phyloP scores from a whole-genome alignment of 2,888 invertebrate genomes.

The Willowsia nigromaculata region DNA sequence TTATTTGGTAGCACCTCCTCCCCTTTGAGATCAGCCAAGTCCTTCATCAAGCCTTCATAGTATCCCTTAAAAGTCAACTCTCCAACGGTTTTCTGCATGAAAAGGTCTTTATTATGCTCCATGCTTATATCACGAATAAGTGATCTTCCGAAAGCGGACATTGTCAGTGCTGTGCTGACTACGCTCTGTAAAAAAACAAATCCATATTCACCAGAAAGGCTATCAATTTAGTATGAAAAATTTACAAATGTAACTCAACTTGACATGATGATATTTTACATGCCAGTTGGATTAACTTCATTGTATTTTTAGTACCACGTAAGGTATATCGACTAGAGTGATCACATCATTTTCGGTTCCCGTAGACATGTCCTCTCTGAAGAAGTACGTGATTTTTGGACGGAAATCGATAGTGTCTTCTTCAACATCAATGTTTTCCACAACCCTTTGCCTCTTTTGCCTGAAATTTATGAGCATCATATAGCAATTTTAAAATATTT shows the following conservation, averaged over 20 bases:
- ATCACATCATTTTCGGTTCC: slow-evolving; percentile 87
- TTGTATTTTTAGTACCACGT: slow-evolving; percentile 82
- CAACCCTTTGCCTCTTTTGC: slow-evolving; percentile 91
- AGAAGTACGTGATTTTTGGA: slow-evolving; percentile 86
- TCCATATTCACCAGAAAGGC: too few species aligned
- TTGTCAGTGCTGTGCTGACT: slow-evolving; percentile 11
- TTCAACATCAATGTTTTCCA: slow-evolving; percentile 85
- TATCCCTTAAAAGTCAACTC: slow-evolving; percentile 70
- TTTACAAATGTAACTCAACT: not conserved
- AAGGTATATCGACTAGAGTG: slow-evolving; percentile 86
- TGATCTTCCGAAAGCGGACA: not conserved
- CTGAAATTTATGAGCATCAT: too few species aligned
- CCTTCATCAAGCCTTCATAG: slow-evolving; percentile 53
- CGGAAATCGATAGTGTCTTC: slow-evolving; percentile 88
- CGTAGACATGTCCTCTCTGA: slow-evolving; percentile 84
- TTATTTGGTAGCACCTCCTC: slow-evolving; percentile 65
- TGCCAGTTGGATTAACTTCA: not conserved
- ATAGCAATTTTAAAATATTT: too few species aligned
- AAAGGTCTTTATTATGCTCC: slow-evolving; percentile 43
- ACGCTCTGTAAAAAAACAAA: slow-evolving; percentile 48
- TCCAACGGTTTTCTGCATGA: slow-evolving; percentile 53
- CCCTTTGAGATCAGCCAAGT: slow-evolving; percentile 39
- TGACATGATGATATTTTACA: not conserved
- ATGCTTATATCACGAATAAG: slow-evolving; percentile 44
- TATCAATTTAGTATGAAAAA: not conserved